Percentiles rank a stretch among this genome's conserved stretches.
Evolutionary conservation across 2,888 invertebrate species (phyloP).

Genomic region (Steinernema carpocapsae): DNA sequence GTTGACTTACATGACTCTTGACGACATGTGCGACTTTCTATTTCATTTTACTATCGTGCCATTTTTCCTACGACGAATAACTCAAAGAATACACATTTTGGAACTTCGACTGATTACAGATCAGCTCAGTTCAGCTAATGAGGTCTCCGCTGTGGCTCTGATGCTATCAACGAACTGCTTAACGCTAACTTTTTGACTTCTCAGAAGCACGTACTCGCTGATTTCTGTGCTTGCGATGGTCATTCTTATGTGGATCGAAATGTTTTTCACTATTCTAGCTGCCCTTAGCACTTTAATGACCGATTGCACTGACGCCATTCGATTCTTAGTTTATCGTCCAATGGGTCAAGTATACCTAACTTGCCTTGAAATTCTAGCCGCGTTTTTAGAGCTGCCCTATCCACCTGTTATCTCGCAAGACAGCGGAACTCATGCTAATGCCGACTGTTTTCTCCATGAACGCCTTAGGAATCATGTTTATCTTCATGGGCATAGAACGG

Average conservation of each 20-base stretch:
- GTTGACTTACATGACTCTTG: no score
- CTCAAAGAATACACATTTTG: no score
- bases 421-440: constrained; percentile 1
- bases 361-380: no score
- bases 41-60: no score
- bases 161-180: no score
- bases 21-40: no score
- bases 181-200: background rate
- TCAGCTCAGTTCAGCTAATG: no score
- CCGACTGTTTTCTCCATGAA: constrained; percentile 12
- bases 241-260: background rate
- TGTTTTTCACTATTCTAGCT: background rate
- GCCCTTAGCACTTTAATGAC: background rate
- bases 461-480: constrained; percentile 19
- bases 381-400: background rate
- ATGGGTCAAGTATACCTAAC: no score
- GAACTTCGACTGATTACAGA: no score
- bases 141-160: no score
- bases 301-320: background rate
- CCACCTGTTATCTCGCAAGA: background rate
- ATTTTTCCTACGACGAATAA: no score
- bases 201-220: constrained; percentile 5
- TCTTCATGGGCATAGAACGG: constrained; percentile 23
- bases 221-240: background rate
- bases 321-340: background rate